Evolutionary conservation across 2,113 vertebrate species (phyloP), one percentile per base, ranked within the genome.

Genomic region (Misgurnus anguillicaudatus): DNA sequence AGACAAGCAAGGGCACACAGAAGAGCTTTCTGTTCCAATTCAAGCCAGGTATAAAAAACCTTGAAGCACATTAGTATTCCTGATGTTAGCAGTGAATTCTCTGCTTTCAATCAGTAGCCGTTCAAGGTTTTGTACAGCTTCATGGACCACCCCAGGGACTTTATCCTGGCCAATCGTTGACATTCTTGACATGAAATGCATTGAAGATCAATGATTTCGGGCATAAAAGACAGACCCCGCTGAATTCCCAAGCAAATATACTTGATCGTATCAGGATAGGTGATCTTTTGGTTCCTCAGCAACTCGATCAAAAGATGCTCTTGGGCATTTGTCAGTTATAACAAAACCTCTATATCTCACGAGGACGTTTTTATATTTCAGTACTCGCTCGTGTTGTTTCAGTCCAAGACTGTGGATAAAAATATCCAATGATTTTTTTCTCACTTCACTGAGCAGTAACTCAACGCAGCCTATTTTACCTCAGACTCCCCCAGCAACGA

Each of bases 61-160:
- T 47, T 73, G 53, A 73, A 74, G 42, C 6, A 39, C 70, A 81
- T 84, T 81, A 71, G 79, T 84, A 84, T 84, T 84, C 79, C 70
- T 57, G 55, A 63, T 63, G 75, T 69, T 4, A 41, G 55, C 51
- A 65, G 24, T 11, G 58, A 75, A 70, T 75, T 62, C 45, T 64
- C 69, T 67, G 19, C 74, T 83, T 77, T 83, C 62, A 77, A 17
- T 61, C 68, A 58, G 61, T 69, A 72, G 9, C 39, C 64, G 63
- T 81, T 84, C 79, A 81, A 84, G 79, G 79, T 78, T 81, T 81
- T 78, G 39, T 74, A 78, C 75, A 84, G 42, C 57, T 67, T 81
- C 77, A 78, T 21, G 24, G 45, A 71, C 79, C 10, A 17, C 64
- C 79, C 63, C 19, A 16, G 47, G 82, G 78, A 58, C 24, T 77